Percentiles rank a stretch among this genome's conserved stretches.
phyloP scores from a whole-genome alignment of 1,140 invertebrate species.

The Conus betulinus region DNA sequence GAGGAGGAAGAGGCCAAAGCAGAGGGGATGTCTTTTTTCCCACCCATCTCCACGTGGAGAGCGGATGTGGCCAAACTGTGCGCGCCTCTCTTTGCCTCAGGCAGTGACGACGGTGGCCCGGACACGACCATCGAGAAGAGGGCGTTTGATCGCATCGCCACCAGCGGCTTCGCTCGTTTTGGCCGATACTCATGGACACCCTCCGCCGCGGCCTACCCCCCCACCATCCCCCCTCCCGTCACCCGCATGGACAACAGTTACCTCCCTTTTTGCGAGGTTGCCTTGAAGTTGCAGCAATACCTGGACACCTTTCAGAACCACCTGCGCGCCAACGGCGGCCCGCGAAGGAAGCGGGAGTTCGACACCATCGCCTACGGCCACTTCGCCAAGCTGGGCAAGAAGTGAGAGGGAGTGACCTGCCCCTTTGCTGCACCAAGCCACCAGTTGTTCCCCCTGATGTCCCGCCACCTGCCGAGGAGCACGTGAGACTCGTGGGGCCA shows the following conservation, averaged over 20 bases:
- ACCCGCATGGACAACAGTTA: background rate
- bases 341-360: background rate
- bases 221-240: background rate
- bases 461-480: no score
- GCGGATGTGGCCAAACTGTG: background rate
- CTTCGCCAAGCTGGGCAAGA: slow-evolving; percentile 23
- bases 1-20: background rate
- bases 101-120: background rate
- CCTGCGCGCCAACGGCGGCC: background rate
- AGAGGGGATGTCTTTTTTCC: background rate
- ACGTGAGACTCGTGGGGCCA: no score
- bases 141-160: slow-evolving; percentile 1
- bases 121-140: background rate
- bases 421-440: background rate
- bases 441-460: background rate
- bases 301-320: background rate
- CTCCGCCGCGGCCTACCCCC: no score
- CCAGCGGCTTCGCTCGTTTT: slow-evolving; percentile 31
- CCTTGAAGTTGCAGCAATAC: background rate
- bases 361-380: slow-evolving; percentile 33
- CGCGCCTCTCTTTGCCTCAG: background rate
- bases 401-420: background rate
- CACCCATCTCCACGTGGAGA: background rate
- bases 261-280: slow-evolving; percentile 14
- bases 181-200: background rate